Percentiles rank a stretch among this genome's conserved stretches.
These are phyloP conservation scores for Melieria crassipennis DNA, from an alignment of 2,888 invertebrate genomes.

Conservation along the genomic window DNA sequence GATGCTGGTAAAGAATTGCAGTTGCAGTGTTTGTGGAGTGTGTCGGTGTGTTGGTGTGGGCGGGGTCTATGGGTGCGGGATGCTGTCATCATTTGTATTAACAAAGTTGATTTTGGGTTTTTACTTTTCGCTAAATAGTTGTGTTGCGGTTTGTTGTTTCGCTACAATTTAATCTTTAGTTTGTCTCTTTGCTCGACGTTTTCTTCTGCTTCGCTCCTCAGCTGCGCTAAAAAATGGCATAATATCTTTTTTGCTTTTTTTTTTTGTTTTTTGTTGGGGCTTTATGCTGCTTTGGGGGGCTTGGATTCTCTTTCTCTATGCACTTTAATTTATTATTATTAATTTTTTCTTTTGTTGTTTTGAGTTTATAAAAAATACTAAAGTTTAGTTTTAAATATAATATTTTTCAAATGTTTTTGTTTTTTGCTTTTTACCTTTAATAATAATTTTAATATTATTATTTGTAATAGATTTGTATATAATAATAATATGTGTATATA, in stretches of 20 bases:
- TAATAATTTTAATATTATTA: constrained; percentile 25
- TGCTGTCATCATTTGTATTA: no score
- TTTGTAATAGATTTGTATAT: constrained; percentile 27
- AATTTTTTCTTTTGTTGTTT: constrained; percentile 6
- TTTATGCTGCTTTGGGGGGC: neutral
- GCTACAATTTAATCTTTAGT: no score
- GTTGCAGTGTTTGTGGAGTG: no score
- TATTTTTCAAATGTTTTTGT: constrained; percentile 16
- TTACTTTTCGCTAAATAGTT: no score
- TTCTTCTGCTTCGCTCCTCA: neutral
- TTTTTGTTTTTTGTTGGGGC: constrained; percentile 1
- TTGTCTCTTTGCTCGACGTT: no score
- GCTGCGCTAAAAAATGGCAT: constrained; percentile 13
- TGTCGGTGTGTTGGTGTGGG: no score
- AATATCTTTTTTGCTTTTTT: constrained; percentile 8
- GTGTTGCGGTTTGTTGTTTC: no score
- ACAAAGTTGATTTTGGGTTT: no score
- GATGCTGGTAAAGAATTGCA: no score
- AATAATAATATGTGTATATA: constrained; percentile 36
- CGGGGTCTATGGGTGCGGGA: no score
- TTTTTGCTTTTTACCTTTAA: constrained; percentile 2
- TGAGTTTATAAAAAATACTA: constrained; percentile 35
- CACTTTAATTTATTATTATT: constrained; percentile 11
- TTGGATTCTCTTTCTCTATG: constrained; percentile 3
- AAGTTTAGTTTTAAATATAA: constrained; percentile 34